Percentiles rank a stretch among this genome's conserved stretches.
phyloP scores from a whole-genome alignment of 2,113 vertebrate genomes.

The Tautogolabrus adspersus region DNA sequence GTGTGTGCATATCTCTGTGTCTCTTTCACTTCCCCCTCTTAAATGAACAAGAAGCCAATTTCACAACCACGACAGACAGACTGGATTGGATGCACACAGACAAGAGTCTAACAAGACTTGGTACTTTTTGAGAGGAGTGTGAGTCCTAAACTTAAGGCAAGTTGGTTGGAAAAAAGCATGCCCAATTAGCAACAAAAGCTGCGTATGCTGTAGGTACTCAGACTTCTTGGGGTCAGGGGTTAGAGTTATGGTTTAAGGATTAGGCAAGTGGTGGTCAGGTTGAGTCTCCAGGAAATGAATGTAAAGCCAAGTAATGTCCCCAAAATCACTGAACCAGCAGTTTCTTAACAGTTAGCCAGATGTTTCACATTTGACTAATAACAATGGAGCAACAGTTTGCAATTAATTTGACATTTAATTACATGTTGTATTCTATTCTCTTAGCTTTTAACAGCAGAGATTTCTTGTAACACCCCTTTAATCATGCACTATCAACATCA shows the following conservation, averaged over 20 bases:
- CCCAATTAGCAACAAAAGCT: background rate
- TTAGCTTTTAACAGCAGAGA: too few species aligned
- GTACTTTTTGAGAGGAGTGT: background rate
- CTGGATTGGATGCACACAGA: background rate
- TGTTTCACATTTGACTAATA: too few species aligned
- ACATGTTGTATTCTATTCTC: too few species aligned
- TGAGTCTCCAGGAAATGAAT: background rate
- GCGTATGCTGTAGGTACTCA: too few species aligned
- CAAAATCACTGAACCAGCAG: background rate
- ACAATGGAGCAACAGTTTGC: too few species aligned
- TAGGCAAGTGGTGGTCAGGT: background rate
- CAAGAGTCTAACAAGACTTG: background rate
- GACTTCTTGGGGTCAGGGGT: background rate
- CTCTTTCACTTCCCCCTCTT: slow-evolving; percentile 95
- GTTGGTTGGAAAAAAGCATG: too few species aligned
- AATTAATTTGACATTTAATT: too few species aligned
- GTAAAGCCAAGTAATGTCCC: background rate
- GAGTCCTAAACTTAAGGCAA: background rate
- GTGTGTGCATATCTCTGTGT: background rate
- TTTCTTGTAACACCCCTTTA: too few species aligned
- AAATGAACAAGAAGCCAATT: slow-evolving; percentile 68
- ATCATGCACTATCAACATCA: too few species aligned
- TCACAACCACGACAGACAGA: slow-evolving; percentile 72
- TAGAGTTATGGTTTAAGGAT: background rate
- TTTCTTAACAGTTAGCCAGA: too few species aligned